Evolutionary conservation across 1,140 invertebrate genomes (phyloP), one percentile per base, ranked within the genome.

Genomic region (Drosophila kurseongensis): DNA sequence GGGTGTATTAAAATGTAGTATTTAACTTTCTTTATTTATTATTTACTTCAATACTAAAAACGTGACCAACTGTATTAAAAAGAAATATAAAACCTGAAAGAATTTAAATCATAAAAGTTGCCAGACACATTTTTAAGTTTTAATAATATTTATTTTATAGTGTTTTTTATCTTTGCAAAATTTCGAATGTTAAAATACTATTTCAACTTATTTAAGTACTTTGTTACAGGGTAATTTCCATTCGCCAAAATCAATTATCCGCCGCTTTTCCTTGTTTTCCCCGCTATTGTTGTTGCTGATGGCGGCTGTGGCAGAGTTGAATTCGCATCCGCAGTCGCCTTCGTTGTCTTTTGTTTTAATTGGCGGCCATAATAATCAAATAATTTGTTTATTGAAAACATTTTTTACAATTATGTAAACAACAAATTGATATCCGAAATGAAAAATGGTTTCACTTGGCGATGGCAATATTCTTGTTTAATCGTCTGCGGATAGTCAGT

Each of bases 371-470:
- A 89, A 89, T 89, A 89, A 89, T 89, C 84, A 89, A 89, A 89
- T 89, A 89, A 89, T 89, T 89, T 89, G 84, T 89, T 89, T 89
- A 89, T 89, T 89, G 84, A 89, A 89, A 89, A 89, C 84, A 89
- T 89, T 89, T 89, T 89, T 89, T 89, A 90, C 85, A 89, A 89
- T 89, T 89, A 89, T 80, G 84, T 89, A 90, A 89, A 89, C 84
- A 89, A 89, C 84, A 89, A 89, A 89, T 89, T 89, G 84, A 89
- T 89, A 89, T 80, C 57, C 85, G 74, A 75, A 88, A 90, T 89
- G 85, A 89, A 89, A 89, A 89, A 89, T 84, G 74, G 84, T 71
- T 72, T 72, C 65, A 71, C 76, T 66, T 65, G 41, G 50, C 66
- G 63, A 38, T 13, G 65, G 48, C 48, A 69, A 61, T 69, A 60